A percentile compares a stretch with the other conserved stretches of the same genome.
Conservation (phyloP, 2,797 vertebrate species). For the Crax fasciolata region DNA sequence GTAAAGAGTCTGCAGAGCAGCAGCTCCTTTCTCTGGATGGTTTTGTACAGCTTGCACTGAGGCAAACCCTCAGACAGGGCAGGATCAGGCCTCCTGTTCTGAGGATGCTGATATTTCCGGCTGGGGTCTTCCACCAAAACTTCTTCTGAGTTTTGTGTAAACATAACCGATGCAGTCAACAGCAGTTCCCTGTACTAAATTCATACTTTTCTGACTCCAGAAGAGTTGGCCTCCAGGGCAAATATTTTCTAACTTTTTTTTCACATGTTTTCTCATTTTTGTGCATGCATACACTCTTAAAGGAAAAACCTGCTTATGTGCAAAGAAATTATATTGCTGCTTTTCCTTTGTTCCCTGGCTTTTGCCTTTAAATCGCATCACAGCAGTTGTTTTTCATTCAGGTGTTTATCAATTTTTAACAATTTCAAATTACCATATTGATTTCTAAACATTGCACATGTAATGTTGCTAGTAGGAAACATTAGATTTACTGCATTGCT, state of each 20-base stretch:
- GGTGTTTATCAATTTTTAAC: constrained; percentile 25
- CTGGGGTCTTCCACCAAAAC: neutral
- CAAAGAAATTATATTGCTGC: neutral
- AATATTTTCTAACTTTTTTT: constrained; percentile 17
- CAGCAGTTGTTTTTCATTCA: constrained; percentile 30
- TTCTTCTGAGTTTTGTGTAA: neutral
- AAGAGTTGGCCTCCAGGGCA: neutral
- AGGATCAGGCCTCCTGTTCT: neutral
- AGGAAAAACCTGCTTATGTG: constrained; percentile 11
- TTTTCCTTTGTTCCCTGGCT: neutral
- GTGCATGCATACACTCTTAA: neutral
- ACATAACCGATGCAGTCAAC: neutral
- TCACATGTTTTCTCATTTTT: neutral
- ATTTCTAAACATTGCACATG: constrained; percentile 22
- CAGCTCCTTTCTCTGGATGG: neutral
- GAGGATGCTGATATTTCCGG: neutral
- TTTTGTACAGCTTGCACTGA: neutral
- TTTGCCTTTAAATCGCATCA: constrained; percentile 27
- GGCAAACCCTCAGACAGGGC: neutral
- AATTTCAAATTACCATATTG: constrained; percentile 19
- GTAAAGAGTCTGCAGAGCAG: neutral
- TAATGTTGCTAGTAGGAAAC: neutral
- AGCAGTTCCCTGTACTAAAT: neutral
- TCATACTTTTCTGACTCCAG: neutral
- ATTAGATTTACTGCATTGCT: neutral